Evolutionary conservation across 2,113 vertebrate genomes (phyloP).

Genomic region (Cervus canadensis): DNA sequence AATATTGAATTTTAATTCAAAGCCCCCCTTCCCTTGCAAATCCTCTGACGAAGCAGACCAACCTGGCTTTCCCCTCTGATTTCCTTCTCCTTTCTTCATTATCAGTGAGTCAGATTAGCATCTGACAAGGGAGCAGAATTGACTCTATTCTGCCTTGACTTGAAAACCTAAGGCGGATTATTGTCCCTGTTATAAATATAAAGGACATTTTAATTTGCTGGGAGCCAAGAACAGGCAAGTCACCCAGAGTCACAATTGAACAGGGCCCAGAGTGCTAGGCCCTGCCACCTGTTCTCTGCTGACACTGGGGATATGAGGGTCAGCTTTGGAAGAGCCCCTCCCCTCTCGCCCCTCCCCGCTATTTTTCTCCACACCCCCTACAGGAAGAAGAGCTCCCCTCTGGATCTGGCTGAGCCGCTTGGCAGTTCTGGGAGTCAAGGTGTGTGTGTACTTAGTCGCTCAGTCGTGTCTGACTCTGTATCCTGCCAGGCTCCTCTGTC

Average conservation of each 20-base stretch:
- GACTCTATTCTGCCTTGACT: constrained; percentile 52
- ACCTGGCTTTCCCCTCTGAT: constrained; percentile 42
- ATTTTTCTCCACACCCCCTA: accelerated
- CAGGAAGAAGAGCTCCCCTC: background rate
- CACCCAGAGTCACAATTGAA: background rate
- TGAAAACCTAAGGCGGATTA: constrained; percentile 76
- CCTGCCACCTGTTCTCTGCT: background rate
- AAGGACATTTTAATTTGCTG: constrained; percentile 76
- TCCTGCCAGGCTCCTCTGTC: background rate
- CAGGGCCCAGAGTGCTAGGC: background rate
- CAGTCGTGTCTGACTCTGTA: background rate
- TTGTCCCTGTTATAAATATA: constrained; percentile 71
- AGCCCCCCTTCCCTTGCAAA: constrained; percentile 43
- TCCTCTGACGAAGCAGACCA: constrained; percentile 45
- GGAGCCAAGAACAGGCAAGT: constrained; percentile 18
- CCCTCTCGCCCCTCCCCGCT: accelerated
- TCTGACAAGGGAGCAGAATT: constrained; percentile 73
- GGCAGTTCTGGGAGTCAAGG: background rate
- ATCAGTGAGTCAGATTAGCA: constrained; percentile 79
- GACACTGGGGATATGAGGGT: background rate
- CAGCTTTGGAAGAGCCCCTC: background rate
- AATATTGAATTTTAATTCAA: constrained; percentile 78
- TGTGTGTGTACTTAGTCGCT: background rate
- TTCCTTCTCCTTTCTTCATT: constrained; percentile 65
- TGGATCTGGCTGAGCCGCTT: background rate